Base-by-base conservation (phyloP, 2,888 invertebrate genomes). In the Diplazon laetatorius region DNA sequence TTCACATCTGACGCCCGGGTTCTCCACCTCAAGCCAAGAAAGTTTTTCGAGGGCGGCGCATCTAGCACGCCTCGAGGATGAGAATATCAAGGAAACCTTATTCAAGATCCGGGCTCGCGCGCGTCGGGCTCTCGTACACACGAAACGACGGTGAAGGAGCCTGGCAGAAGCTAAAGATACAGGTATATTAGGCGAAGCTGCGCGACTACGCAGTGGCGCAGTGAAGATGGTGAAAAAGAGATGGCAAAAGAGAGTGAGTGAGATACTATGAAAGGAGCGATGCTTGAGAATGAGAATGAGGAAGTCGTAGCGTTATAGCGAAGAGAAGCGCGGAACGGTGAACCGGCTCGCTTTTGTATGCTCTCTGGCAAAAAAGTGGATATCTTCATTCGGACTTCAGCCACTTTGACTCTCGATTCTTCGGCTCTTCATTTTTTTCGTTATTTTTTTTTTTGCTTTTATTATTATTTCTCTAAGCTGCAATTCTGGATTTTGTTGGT, bases 361-460 rank as follows among this genome's bases (percentile, higher is more conserved):
- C 59, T 22, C 59, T 22, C 63, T 42, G 39, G 25, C 63, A 52
- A 63, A 37, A 50, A 73, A 78, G 59, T 65, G 73, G 57, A 69
- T 78, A 73, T 65, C 69, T 78, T 73, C 59, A 65, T 78, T 73
- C 59, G 20, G 68, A 78, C 63, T 73, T 65, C 22, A 50, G 73
- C 77, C 77, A 78, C 77, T 78, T 78, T 37, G 39, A 73, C 55
- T 72, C 72, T 59, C 77, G 48, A 77, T 68, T 68, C 63, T 63
- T 59, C 14, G n/a, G 44, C 35, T 9, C 30, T 42, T 30, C 30
- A 6, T 30, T 30, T 30, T 6, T 30, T 30, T 30, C 30, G 30
- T 30, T 30, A 5, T 48, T 65, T 76, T 50, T 20, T 42, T 50
- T 12, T 30, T 57, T 30, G 20, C 37, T 30, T 35, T 25, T 39